These are phyloP conservation scores for Drosophila bifasciata DNA, from an alignment of 1,140 invertebrate species.

Conservation along the genomic window DNA sequence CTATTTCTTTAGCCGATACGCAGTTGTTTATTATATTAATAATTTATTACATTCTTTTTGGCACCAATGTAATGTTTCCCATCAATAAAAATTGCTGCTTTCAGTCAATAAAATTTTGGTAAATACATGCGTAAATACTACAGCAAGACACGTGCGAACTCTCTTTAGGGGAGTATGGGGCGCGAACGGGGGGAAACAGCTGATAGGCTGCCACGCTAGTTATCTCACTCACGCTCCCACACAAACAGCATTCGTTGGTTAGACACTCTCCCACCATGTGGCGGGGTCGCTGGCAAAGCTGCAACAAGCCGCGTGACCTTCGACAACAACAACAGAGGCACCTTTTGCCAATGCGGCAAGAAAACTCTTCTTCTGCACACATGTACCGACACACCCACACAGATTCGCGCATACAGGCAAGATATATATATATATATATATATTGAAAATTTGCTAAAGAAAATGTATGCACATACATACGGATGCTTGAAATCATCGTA, in stretches of 20 bases:
- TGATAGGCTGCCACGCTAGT: slow-evolving; percentile 12
- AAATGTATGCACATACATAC: neutral
- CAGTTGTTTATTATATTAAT: neutral
- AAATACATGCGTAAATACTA: neutral
- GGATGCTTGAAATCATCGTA: neutral
- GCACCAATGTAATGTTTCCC: too few relatives aligned
- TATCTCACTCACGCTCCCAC: slow-evolving; percentile 30
- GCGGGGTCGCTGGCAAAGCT: neutral
- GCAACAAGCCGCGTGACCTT: slow-evolving; percentile 47
- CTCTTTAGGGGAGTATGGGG: slow-evolving; percentile 9
- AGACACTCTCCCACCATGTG: slow-evolving; percentile 19
- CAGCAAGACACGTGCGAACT: slow-evolving; percentile 28
- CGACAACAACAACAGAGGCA: slow-evolving; percentile 38
- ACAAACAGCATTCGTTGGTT: neutral
- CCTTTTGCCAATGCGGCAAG: slow-evolving; percentile 19
- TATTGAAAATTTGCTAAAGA: slow-evolving; percentile 63
- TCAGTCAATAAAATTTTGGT: slow-evolving; percentile 5
- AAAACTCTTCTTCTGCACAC: neutral
- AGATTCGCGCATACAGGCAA: neutral
- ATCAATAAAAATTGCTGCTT: too few relatives aligned
- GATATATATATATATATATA: slow-evolving; percentile 4
- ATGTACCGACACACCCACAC: slow-evolving; percentile 3
- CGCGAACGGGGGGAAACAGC: slow-evolving; percentile 25
- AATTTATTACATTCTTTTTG: neutral
- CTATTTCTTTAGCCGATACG: neutral